A percentile compares a stretch with the other conserved stretches of the same genome.
These are phyloP conservation scores for Trachelus stipa DNA, from an alignment of 2,888 invertebrate genomes.

Conservation along the genomic window DNA sequence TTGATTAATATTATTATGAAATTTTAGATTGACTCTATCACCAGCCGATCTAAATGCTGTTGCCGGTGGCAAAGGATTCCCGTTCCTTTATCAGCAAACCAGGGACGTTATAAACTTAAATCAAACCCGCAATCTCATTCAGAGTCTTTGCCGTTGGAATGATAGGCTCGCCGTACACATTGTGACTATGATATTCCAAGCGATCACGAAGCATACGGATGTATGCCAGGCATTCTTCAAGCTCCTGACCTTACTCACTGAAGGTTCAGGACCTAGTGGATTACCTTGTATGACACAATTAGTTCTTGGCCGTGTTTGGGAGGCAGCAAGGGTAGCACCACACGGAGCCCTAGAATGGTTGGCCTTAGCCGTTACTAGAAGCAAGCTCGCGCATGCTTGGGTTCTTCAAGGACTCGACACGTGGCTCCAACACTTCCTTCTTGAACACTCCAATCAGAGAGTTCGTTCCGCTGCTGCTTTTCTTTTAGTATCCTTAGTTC, in stretches of 20 bases:
- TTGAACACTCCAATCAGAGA: conserved; percentile 86
- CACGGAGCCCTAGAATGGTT: conserved; percentile 95
- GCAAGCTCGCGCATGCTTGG: conserved; percentile 91
- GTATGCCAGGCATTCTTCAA: conserved; percentile 95
- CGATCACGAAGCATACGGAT: conserved; percentile 91
- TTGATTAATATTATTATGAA: conserved; percentile 1
- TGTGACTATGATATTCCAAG: conserved; percentile 89
- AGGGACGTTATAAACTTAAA: conserved; percentile 92
- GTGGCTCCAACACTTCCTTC: conserved; percentile 91
- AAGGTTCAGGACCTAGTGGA: conserved; percentile 83
- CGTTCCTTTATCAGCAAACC: conserved; percentile 94
- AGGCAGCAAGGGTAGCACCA: conserved; percentile 89
- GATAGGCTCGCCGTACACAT: conserved; percentile 89
- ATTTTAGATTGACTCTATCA: conserved; percentile 76
- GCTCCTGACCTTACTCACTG: conserved; percentile 87
- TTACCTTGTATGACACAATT: conserved; percentile 92
- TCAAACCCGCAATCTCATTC: conserved; percentile 91
- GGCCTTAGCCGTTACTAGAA: conserved; percentile 80
- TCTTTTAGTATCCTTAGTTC: conserved; percentile 89
- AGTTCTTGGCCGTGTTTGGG: conserved; percentile 89
- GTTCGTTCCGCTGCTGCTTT: conserved; percentile 92
- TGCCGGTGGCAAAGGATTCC: conserved; percentile 91
- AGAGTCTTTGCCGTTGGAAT: conserved; percentile 92
- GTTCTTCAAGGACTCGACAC: conserved; percentile 91
- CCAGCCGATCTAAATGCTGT: conserved; percentile 85